phyloP scores from a whole-genome alignment of 2,113 vertebrate genomes.

The Ellobius talpinus region DNA sequence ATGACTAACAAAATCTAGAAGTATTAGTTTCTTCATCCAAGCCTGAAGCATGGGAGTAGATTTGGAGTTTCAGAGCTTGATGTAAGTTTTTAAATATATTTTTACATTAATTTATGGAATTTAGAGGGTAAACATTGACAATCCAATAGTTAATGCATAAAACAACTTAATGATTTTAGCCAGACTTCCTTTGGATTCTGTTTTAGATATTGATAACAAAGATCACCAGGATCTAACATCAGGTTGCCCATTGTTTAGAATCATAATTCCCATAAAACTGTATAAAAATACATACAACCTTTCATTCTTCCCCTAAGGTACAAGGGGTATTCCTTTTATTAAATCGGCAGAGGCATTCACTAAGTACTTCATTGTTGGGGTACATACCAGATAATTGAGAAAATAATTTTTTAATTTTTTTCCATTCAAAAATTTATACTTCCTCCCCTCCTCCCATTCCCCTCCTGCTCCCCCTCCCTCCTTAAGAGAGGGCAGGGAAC shows the following conservation, averaged over 20 bases:
- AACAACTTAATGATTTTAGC: constrained; percentile 46
- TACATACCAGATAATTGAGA: not conserved
- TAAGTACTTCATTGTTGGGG: not conserved
- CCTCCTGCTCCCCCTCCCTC: no score
- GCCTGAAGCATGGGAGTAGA: not conserved
- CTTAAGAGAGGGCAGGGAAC: no score
- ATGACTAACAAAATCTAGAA: not conserved
- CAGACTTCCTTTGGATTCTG: not conserved
- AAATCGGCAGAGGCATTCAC: not conserved
- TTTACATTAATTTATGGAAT: not conserved
- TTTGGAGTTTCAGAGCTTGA: not conserved
- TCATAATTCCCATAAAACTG: not conserved
- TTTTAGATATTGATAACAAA: constrained; percentile 1
- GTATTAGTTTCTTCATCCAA: no score
- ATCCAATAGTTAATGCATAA: not conserved
- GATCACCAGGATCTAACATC: not conserved
- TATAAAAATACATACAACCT: not conserved
- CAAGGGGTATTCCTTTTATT: not conserved
- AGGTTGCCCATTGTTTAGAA: not conserved
- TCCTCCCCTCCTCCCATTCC: no score
- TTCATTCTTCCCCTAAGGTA: not conserved
- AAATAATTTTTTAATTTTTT: not conserved
- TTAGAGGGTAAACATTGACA: constrained; percentile 21
- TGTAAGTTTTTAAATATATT: not conserved
- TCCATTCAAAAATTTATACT: no score